Conservation (phyloP, 2,888 invertebrate genomes). For the Patella depressa region DNA sequence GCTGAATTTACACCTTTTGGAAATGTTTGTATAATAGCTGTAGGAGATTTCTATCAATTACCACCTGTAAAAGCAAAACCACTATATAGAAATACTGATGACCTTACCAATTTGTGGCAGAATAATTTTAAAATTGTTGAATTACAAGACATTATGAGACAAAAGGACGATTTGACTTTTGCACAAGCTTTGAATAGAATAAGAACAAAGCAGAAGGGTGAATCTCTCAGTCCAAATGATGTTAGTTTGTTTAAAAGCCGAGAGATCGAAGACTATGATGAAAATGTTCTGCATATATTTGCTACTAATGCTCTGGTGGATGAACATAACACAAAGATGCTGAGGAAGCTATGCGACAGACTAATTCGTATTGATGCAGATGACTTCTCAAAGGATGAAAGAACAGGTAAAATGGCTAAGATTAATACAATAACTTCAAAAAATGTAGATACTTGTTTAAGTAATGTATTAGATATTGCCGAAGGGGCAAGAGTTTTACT, state of each 20-base stretch:
- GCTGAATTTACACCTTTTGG: slow-evolving; percentile 15
- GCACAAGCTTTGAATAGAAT: slow-evolving; percentile 19
- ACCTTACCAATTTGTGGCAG: not conserved
- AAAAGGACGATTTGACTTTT: slow-evolving; percentile 13
- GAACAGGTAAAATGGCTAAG: slow-evolving; percentile 13
- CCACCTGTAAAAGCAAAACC: slow-evolving; percentile 18
- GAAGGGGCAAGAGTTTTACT: slow-evolving; percentile 24
- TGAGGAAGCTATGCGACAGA: not conserved
- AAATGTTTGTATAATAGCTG: slow-evolving; percentile 7
- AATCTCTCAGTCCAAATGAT: slow-evolving; percentile 1
- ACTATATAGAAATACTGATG: not conserved
- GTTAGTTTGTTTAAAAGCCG: slow-evolving; percentile 3
- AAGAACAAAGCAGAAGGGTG: not conserved
- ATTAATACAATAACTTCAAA: not conserved
- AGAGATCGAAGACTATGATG: not conserved
- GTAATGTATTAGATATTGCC: not conserved
- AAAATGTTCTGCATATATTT: slow-evolving; percentile 14
- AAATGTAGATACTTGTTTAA: not conserved
- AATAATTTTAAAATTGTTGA: slow-evolving; percentile 24
- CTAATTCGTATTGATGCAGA: slow-evolving; percentile 4
- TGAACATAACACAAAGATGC: slow-evolving; percentile 4
- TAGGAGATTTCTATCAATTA: slow-evolving; percentile 27
- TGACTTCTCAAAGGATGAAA: slow-evolving; percentile 11
- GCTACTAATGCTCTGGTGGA: slow-evolving; percentile 16
- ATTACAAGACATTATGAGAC: slow-evolving; percentile 17